A percentile compares a stretch with the other conserved stretches of the same genome.
These are phyloP conservation scores for Tetramorium bicarinatum DNA, from an alignment of 2,888 invertebrate species.

Conservation along the genomic window DNA sequence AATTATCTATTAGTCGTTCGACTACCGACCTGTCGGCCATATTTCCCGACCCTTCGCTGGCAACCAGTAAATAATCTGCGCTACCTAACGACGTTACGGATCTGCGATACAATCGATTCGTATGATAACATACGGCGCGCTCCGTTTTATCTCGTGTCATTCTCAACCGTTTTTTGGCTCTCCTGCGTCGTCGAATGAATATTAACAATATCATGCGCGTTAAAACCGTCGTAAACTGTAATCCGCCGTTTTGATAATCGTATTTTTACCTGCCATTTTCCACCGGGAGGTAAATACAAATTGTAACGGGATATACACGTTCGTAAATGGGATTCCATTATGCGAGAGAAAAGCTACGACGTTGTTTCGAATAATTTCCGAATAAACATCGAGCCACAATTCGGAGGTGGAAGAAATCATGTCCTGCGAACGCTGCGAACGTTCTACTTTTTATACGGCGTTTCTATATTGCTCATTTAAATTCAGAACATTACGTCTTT, in stretches of 20 bases:
- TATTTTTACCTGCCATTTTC: slow-evolving; percentile 20
- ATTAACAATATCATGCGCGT: slow-evolving; percentile 29
- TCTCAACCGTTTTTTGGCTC: neutral
- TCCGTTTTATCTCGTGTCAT: slow-evolving; percentile 9
- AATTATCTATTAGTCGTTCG: slow-evolving; percentile 75
- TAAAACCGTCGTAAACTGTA: slow-evolving; percentile 20
- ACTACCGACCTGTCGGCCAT: slow-evolving; percentile 64
- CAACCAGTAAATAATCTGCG: slow-evolving; percentile 72
- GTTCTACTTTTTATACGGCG: neutral
- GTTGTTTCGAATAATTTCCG: slow-evolving; percentile 36
- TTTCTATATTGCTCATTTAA: slow-evolving; percentile 21
- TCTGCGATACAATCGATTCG: slow-evolving; percentile 69
- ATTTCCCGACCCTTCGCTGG: slow-evolving; percentile 67
- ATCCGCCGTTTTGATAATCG: slow-evolving; percentile 21
- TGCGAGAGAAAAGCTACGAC: neutral
- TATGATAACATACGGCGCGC: slow-evolving; percentile 56
- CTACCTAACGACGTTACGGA: slow-evolving; percentile 70
- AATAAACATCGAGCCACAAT: slow-evolving; percentile 11
- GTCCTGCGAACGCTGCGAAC: slow-evolving; percentile 1
- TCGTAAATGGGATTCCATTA: slow-evolving; percentile 11
- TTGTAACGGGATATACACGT: slow-evolving; percentile 10
- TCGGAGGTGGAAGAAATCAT: slow-evolving; percentile 17
- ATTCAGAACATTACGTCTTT: slow-evolving; percentile 40
- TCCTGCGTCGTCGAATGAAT: slow-evolving; percentile 22
- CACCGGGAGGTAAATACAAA: slow-evolving; percentile 23